A percentile compares a stretch with the other conserved stretches of the same genome.
These are phyloP conservation scores for Myrmophylax atrothorax DNA, from an alignment of 2,113 vertebrate genomes.

Conservation along the genomic window DNA sequence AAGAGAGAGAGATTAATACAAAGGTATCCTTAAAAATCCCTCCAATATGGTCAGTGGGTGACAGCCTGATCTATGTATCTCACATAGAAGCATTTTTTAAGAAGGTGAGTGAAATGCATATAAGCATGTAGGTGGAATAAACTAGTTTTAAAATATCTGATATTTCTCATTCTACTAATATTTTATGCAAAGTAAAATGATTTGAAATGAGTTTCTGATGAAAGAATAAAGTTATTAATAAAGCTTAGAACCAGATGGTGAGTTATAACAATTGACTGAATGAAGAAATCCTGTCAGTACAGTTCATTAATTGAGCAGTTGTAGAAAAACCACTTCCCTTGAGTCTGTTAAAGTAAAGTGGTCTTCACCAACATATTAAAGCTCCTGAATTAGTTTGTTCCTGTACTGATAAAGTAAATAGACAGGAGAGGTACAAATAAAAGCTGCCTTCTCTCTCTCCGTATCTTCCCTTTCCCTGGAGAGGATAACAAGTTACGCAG, in stretches of 20 bases:
- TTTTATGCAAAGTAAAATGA: not conserved
- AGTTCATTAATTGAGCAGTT: not conserved
- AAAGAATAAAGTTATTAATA: conserved; percentile 15
- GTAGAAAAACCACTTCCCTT: not conserved
- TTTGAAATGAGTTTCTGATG: not conserved
- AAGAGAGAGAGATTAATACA: not conserved
- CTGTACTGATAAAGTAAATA: not conserved
- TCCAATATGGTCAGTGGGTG: not conserved
- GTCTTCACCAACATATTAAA: not conserved
- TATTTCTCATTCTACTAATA: not conserved
- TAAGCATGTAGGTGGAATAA: not conserved
- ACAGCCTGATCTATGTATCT: not conserved
- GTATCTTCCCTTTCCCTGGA: not conserved
- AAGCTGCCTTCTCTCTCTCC: not conserved
- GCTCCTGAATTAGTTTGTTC: not conserved
- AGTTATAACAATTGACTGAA: not conserved
- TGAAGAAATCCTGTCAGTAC: not conserved
- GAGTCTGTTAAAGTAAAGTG: not conserved
- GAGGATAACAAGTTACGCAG: not conserved
- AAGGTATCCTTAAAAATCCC: not conserved
- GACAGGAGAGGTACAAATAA: not conserved
- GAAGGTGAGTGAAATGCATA: not conserved
- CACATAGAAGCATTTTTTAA: not conserved
- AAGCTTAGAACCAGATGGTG: not conserved
- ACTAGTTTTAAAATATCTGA: not conserved